Percentiles rank a stretch among this genome's conserved stretches.
These are phyloP conservation scores for Rhegmatorhina hoffmannsi DNA, from an alignment of 2,113 vertebrate genomes.

Conservation along the genomic window DNA sequence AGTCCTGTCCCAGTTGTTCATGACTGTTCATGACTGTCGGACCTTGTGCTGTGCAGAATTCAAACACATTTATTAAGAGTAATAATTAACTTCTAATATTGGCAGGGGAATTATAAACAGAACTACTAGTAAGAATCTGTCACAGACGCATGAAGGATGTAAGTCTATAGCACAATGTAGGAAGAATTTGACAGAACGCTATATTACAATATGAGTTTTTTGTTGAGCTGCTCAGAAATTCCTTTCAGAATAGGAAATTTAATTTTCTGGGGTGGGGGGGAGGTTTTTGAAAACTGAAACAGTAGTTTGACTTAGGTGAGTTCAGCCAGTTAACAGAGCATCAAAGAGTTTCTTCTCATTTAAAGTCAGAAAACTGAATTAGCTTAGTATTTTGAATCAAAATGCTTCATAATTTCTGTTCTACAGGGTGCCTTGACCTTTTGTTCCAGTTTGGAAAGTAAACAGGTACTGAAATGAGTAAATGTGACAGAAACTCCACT, in stretches of 20 bases:
- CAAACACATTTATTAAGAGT: background rate
- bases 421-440: background rate
- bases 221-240: background rate
- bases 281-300: background rate
- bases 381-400: background rate
- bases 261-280: background rate
- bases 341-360: background rate
- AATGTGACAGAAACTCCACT: background rate
- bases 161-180: background rate
- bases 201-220: background rate
- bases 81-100: background rate
- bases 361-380: background rate
- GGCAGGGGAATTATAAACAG: accelerated
- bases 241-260: background rate
- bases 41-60: background rate
- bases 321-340: background rate
- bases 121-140: background rate
- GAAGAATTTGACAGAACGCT: background rate
- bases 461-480: conserved; percentile 15
- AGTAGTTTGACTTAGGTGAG: background rate
- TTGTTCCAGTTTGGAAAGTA: conserved; percentile 13
- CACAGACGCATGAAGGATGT: background rate
- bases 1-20: background rate
- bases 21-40: background rate
- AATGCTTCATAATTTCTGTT: background rate